phyloP scores from a whole-genome alignment of 2,797 vertebrate genomes.

The Clarias fuscus region DNA sequence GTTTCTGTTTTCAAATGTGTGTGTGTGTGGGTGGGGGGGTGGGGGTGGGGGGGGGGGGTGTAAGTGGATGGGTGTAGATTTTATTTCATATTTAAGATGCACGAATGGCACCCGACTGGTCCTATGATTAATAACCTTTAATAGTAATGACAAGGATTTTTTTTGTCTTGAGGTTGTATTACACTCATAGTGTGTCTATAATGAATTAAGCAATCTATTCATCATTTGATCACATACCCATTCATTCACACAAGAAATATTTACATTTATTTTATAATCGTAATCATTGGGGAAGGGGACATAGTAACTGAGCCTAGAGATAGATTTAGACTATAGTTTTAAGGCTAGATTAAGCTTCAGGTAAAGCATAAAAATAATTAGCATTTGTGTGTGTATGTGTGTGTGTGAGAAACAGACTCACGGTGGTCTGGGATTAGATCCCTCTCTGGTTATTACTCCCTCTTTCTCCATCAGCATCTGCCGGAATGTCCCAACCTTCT shows the following conservation, averaged over 20 bases:
- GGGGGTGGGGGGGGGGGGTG: background rate
- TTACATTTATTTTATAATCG: background rate
- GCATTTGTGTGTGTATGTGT: background rate
- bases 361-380: background rate
- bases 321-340: background rate
- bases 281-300: background rate
- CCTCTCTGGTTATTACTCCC: constrained; percentile 92
- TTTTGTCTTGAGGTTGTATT: background rate
- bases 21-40: background rate
- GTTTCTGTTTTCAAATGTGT: background rate
- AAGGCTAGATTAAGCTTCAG: background rate
- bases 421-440: constrained; percentile 84
- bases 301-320: too few species aligned
- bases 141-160: background rate
- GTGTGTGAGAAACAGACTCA: constrained; percentile 70
- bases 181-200: background rate
- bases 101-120: background rate
- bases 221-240: background rate
- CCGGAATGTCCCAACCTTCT: constrained; percentile 96
- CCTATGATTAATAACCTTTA: background rate
- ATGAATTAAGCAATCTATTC: background rate
- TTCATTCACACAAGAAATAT: background rate
- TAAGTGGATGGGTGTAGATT: background rate
- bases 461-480: constrained; percentile 99
- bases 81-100: background rate